Percentiles rank a stretch among this genome's conserved stretches.
phyloP scores from a whole-genome alignment of 2,797 vertebrate species.

The Helostoma temminkii region DNA sequence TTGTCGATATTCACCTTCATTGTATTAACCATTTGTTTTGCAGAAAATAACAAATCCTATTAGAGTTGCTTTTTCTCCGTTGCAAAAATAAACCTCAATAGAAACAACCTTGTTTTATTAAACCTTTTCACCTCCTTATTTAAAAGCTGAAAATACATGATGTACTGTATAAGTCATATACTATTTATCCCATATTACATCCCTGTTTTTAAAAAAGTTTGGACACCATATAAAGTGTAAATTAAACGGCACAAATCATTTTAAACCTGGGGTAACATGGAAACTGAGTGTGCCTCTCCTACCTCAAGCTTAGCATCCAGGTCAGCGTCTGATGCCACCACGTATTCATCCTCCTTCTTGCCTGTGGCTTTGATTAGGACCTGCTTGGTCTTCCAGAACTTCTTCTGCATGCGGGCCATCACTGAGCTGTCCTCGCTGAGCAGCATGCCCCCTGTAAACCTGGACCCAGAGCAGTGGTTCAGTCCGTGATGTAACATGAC shows the following conservation, averaged over 20 bases:
- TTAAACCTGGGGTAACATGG: too few species aligned
- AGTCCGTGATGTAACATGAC: not conserved
- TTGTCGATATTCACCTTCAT: not conserved
- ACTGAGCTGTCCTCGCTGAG: constrained; percentile 84
- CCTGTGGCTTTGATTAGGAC: constrained; percentile 90
- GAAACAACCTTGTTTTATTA: not conserved
- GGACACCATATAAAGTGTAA: too few species aligned
- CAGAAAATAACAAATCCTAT: not conserved
- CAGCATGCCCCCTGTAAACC: constrained; percentile 84
- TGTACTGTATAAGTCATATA: too few species aligned
- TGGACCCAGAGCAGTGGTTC: constrained; percentile 25
- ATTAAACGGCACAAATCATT: too few species aligned
- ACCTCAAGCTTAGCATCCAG: constrained; percentile 89
- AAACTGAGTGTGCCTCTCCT: constrained; percentile 17
- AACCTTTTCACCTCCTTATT: too few species aligned
- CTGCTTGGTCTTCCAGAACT: constrained; percentile 92
- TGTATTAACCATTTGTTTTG: not conserved
- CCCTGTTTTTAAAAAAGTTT: too few species aligned
- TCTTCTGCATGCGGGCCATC: constrained; percentile 90
- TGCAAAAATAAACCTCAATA: not conserved
- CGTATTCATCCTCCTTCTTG: constrained; percentile 90
- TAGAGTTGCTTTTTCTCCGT: not conserved
- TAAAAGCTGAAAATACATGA: too few species aligned
- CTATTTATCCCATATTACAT: too few species aligned
- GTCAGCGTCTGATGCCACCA: constrained; percentile 88